Conservation (phyloP, 2,113 vertebrate genomes). For the Gymnobelideus leadbeateri region DNA sequence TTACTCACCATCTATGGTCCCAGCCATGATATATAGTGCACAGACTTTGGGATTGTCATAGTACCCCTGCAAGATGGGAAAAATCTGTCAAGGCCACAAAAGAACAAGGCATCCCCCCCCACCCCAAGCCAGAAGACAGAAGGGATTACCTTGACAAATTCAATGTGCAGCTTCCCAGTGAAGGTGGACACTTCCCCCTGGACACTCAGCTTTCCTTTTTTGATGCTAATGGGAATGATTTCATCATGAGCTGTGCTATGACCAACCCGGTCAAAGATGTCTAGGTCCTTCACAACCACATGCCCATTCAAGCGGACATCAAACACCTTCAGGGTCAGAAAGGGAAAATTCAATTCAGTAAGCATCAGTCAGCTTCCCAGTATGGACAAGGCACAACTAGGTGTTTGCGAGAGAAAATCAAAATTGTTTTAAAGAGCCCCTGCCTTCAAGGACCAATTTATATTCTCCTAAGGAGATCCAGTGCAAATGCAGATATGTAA, state of each 20-base stretch:
- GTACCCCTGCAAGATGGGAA: conserved; percentile 90
- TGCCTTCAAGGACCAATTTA: neutral
- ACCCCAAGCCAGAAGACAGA: neutral
- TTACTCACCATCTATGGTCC: conserved; percentile 94
- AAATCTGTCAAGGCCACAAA: conserved; percentile 21
- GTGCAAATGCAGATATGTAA: neutral
- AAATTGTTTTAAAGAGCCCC: neutral
- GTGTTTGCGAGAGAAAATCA: neutral
- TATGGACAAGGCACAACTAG: neutral
- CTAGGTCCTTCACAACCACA: conserved; percentile 96
- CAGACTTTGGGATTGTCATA: conserved; percentile 99
- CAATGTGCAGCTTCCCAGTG: conserved; percentile 95
- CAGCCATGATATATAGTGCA: conserved; percentile 96
- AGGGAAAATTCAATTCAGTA: conserved; percentile 51
- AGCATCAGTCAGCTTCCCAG: neutral
- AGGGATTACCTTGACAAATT: conserved; percentile 96
- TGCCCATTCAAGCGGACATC: conserved; percentile 97
- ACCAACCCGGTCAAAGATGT: conserved; percentile 98
- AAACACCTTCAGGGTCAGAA: conserved; percentile 90
- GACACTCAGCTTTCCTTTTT: conserved; percentile 96
- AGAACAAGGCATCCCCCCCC: neutral
- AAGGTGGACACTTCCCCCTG: conserved; percentile 97
- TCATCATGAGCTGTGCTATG: conserved; percentile 98
- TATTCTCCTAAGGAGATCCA: neutral
- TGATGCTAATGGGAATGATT: conserved; percentile 94